phyloP scores from a whole-genome alignment of 2,113 vertebrate species.

The Chloropsis cyanopogon region DNA sequence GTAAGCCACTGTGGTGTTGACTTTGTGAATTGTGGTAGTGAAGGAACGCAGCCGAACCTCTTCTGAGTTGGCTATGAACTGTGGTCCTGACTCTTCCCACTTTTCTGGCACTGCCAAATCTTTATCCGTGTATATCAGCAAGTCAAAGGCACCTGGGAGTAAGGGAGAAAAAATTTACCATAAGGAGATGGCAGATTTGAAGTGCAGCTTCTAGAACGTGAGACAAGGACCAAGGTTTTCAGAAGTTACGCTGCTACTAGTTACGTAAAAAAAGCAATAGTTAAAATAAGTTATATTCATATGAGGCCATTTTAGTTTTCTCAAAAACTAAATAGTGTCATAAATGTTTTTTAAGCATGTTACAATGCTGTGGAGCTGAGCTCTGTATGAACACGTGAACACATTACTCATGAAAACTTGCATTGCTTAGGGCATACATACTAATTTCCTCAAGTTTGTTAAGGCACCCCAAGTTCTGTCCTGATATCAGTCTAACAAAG shows the following conservation, averaged over 20 bases:
- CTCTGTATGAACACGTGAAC: neutral
- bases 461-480: neutral
- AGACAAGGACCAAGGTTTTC: neutral
- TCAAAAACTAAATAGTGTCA: neutral
- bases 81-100: constrained; percentile 95
- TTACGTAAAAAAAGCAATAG: neutral
- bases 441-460: neutral
- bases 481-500: neutral
- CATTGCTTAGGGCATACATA: neutral
- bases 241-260: neutral
- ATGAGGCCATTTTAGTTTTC: neutral
- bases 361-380: neutral
- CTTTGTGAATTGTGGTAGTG: constrained; percentile 94
- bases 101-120: constrained; percentile 89
- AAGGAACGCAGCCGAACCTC: constrained; percentile 93
- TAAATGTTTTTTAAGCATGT: neutral
- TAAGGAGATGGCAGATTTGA: neutral
- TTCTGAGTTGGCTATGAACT: constrained; percentile 90
- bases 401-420: neutral
- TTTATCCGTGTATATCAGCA: constrained; percentile 95
- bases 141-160: constrained; percentile 89
- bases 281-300: neutral
- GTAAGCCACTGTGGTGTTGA: constrained; percentile 91
- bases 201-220: neutral
- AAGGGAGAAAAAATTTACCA: neutral